A percentile compares a stretch with the other conserved stretches of the same genome.
Conservation (phyloP, 2,797 vertebrate species). For the Artibeus lituratus region DNA sequence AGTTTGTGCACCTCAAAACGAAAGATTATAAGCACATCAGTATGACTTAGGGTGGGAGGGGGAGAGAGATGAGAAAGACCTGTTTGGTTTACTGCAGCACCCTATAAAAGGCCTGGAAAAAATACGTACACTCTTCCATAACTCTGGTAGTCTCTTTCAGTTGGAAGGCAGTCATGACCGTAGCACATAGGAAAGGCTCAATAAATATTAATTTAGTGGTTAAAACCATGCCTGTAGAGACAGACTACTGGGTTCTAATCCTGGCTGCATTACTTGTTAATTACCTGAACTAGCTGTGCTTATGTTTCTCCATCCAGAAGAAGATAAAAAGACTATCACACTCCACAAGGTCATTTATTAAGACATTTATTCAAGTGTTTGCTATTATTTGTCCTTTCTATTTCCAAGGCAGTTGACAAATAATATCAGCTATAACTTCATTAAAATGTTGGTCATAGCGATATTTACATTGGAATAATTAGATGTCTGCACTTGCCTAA, state of each 20-base stretch:
- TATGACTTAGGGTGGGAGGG: not conserved
- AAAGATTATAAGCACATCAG: constrained; percentile 3
- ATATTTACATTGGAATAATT: not conserved
- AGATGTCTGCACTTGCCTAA: constrained; percentile 1
- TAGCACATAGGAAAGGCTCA: constrained; percentile 32
- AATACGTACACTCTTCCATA: not conserved
- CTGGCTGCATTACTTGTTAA: not conserved
- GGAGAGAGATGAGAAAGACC: constrained; percentile 2
- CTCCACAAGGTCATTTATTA: not conserved
- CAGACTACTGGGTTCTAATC: constrained; percentile 40
- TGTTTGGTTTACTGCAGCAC: constrained; percentile 15
- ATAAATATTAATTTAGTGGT: constrained; percentile 51
- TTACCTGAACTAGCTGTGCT: not conserved
- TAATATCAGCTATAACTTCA: not conserved
- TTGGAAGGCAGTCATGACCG: constrained; percentile 14
- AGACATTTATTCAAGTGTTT: not conserved
- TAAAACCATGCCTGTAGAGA: not conserved
- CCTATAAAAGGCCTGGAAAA: constrained; percentile 15
- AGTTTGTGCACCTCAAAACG: constrained; percentile 32
- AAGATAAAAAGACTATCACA: not conserved
- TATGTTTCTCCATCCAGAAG: not conserved
- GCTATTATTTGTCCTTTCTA: constrained; percentile 26
- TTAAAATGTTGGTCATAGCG: not conserved
- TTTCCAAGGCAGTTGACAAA: not conserved
- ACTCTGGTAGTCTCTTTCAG: not conserved